Base-by-base conservation (phyloP, 2,888 invertebrate genomes). In the Acleris sparsana region DNA sequence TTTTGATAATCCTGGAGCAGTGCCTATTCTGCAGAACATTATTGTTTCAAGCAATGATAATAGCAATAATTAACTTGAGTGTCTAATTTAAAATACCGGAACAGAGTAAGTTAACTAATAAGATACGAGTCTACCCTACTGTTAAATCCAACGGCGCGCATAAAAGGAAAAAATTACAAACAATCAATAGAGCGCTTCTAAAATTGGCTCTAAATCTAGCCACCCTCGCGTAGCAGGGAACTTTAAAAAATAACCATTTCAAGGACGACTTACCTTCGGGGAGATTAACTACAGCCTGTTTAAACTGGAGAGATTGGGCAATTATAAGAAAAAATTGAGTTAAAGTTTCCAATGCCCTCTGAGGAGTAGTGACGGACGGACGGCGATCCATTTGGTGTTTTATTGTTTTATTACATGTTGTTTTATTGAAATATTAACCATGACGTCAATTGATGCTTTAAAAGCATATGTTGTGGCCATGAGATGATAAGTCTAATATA, bases 231-330 rank as follows among this genome's bases (percentile, higher is more conserved):
- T 13, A 16, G 11, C 7, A 72, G 75, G 70, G 69, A 71, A 70
- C 75, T 76, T 77, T 75, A 78, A 79, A 80, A 89, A 89, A 86
- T 86, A 87, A 84, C 85, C 85, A 85, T 87, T 88, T 87, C 85
- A 86, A 83, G 88, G 86, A 79, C 84, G 84, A 87, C 83, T 89
- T 83, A 83, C 85, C 85, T 85, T 84, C 80, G 74, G 73, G 62
- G 70, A 82, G 85, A 84, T 85, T 80, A 80, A 82, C 78, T 69
- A 78, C 80, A 74, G 76, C 77, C 82, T 83, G 80, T 85, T 87
- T 82, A 82, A 80, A 85, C 72, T 80, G 75, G 76, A 86, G 84
- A 88, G 84, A 89, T 88, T 85, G 85, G 82, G 79, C 85, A 86
- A 90, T 89, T 89, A 89, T 79, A 79, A 73, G 75, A 82, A 85